These are phyloP conservation scores for Orius insidiosus DNA, from an alignment of 1,140 invertebrate species.

Conservation along the genomic window DNA sequence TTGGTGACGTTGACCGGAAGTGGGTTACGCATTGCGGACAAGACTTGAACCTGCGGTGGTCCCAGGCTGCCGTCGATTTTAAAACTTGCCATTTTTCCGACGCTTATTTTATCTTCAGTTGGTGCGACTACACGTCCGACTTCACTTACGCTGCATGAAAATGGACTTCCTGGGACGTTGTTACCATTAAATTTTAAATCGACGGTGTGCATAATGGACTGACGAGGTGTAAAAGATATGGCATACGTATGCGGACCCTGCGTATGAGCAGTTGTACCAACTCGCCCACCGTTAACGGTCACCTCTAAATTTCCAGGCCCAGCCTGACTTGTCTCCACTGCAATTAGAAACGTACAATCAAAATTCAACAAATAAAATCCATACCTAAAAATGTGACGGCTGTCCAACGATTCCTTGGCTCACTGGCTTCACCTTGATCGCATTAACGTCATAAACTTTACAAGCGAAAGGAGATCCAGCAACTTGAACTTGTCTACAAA, in stretches of 20 bases:
- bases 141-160: constrained; percentile 49
- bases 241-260: constrained; percentile 91
- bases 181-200: constrained; percentile 91
- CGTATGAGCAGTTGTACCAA: constrained; percentile 86
- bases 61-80: constrained; percentile 56
- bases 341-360: constrained; percentile 7
- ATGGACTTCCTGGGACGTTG: constrained; percentile 69
- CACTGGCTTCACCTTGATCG: constrained; percentile 86
- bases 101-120: constrained; percentile 81
- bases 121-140: constrained; percentile 57
- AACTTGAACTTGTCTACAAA: constrained; percentile 43
- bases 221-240: constrained; percentile 90
- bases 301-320: constrained; percentile 94
- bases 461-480: constrained; percentile 79
- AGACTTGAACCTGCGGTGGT: constrained; percentile 52
- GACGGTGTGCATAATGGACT: constrained; percentile 75
- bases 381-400: constrained; percentile 83
- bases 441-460: constrained; percentile 87
- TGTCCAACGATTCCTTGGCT: constrained; percentile 79
- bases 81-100: constrained; percentile 66
- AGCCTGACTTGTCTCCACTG: constrained; percentile 92
- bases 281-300: constrained; percentile 86
- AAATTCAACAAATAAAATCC: constrained; percentile 8
- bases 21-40: constrained; percentile 49
- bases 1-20: constrained; percentile 44